Conservation (phyloP, 2,797 vertebrate genomes). For the Gallirallus australis region DNA sequence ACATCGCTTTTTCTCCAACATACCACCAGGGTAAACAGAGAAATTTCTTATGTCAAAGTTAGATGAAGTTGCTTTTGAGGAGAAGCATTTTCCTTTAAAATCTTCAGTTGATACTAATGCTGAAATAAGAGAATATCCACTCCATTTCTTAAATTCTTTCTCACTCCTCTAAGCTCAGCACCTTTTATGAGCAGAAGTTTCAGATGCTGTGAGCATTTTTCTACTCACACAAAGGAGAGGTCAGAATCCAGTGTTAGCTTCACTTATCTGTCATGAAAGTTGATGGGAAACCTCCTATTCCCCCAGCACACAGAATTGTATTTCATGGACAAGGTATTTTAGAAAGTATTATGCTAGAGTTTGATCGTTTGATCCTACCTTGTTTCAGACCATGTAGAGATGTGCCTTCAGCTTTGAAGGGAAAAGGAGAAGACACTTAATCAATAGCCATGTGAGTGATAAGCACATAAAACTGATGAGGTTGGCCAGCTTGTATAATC, state of each 20-base stretch:
- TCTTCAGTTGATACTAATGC: background rate
- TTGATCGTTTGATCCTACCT: constrained; percentile 46
- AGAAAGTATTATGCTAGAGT: background rate
- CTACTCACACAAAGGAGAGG: background rate
- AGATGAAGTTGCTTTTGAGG: background rate
- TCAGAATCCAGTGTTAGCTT: background rate
- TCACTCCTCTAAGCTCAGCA: background rate
- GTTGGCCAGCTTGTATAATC: constrained; percentile 21
- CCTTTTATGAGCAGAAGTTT: background rate
- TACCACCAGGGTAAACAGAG: background rate
- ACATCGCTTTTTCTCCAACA: background rate
- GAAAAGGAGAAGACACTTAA: constrained; percentile 51
- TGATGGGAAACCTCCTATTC: constrained; percentile 8
- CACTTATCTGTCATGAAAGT: background rate
- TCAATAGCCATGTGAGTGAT: constrained; percentile 57
- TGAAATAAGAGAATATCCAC: background rate
- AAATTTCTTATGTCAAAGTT: background rate
- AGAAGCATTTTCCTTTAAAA: background rate
- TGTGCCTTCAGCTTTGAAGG: constrained; percentile 45
- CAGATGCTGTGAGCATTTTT: background rate
- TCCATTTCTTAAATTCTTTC: background rate
- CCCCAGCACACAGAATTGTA: background rate
- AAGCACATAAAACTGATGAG: constrained; percentile 49
- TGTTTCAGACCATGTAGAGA: constrained; percentile 9
- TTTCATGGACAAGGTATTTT: background rate